Evolutionary conservation across 1,140 invertebrate species (phyloP).

Genomic region (Bombus sylvicola): DNA sequence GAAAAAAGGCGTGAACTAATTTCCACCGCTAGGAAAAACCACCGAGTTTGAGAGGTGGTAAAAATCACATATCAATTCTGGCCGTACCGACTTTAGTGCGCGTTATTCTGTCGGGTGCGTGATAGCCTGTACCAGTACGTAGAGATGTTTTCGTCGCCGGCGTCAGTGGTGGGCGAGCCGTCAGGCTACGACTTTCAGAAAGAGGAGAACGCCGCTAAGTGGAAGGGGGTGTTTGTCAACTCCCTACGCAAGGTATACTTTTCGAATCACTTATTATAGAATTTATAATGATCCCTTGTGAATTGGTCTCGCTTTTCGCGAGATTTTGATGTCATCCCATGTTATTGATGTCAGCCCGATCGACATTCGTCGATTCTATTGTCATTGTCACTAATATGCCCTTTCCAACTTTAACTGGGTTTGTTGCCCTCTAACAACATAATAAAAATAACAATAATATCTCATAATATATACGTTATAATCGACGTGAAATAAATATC

Average conservation of each 20-base stretch:
- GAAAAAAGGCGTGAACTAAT: background rate
- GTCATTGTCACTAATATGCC: conserved; percentile 30
- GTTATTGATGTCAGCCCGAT: background rate
- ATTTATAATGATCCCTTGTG: background rate
- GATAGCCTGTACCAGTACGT: conserved; percentile 46
- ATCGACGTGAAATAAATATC: background rate
- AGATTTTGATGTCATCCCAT: background rate
- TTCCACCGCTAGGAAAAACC: background rate
- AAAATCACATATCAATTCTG: conserved; percentile 1
- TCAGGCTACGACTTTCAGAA: conserved; percentile 93
- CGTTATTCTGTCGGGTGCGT: conserved; percentile 34
- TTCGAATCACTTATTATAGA: conserved; percentile 3
- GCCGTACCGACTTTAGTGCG: conserved; percentile 17
- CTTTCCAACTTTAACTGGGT: background rate
- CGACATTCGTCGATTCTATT: conserved; percentile 3
- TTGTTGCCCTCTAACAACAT: background rate
- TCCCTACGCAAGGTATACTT: conserved; percentile 88
- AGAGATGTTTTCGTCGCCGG: conserved; percentile 84
- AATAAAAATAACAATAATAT: background rate
- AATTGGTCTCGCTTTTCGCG: background rate
- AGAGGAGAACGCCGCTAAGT: conserved; percentile 93
- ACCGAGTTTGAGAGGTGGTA: background rate
- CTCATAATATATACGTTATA: background rate
- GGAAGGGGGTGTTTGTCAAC: conserved; percentile 93
- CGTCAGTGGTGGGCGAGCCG: conserved; percentile 84